Evolutionary conservation across 2,888 invertebrate genomes (phyloP).

Genomic region (Ypsolopha scabrella): DNA sequence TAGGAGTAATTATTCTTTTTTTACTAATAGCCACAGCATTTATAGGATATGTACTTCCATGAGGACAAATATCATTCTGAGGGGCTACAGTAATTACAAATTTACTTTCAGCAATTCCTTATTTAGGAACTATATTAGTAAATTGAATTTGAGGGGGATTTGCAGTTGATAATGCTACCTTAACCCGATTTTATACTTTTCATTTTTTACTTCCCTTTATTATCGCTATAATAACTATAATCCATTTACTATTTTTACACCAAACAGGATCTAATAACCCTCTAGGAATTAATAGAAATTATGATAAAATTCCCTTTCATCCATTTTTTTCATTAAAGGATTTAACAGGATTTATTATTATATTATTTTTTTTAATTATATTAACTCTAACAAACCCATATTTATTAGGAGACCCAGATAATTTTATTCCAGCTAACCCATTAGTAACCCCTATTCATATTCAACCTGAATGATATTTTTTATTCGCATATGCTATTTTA

Average conservation of each 20-base stretch:
- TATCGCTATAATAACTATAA: constrained; percentile 69
- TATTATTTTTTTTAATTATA: constrained; percentile 61
- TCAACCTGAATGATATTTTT: constrained; percentile 88
- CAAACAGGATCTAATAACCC: constrained; percentile 78
- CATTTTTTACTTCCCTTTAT: constrained; percentile 82
- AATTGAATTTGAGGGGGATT: constrained; percentile 84
- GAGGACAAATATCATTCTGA: constrained; percentile 87
- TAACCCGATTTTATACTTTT: constrained; percentile 82
- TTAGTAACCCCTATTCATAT: constrained; percentile 80
- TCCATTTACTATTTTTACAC: constrained; percentile 77
- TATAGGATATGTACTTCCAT: constrained; percentile 82
- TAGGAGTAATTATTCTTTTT: constrained; percentile 76
- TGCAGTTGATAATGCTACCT: constrained; percentile 78
- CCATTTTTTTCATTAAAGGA: constrained; percentile 76
- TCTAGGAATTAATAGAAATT: constrained; percentile 73
- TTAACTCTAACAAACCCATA: constrained; percentile 70
- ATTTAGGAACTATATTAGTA: constrained; percentile 72
- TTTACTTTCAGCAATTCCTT: constrained; percentile 78
- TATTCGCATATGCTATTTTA: constrained; percentile 85
- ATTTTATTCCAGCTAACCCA: constrained; percentile 78
- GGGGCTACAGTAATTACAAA: constrained; percentile 86
- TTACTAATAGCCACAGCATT: constrained; percentile 79
- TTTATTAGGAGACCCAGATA: constrained; percentile 77
- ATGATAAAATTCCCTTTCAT: constrained; percentile 78
- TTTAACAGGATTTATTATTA: constrained; percentile 69